Evolutionary conservation across 2,888 invertebrate species (phyloP).

Genomic region (Buathra laborator): DNA sequence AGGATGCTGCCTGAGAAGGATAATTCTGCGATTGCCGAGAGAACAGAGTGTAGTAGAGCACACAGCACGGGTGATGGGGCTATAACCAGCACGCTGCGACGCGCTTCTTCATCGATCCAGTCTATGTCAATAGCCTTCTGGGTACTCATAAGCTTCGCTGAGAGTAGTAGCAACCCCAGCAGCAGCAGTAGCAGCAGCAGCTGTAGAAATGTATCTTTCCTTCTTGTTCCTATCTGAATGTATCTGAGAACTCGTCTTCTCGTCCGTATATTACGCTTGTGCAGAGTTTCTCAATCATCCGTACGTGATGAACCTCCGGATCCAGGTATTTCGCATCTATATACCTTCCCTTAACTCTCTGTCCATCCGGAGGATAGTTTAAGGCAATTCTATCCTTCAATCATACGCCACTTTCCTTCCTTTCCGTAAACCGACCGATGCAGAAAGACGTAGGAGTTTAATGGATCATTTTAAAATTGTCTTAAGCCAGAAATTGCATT

Average conservation of each 20-base stretch:
- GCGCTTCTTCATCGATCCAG: conserved; percentile 66
- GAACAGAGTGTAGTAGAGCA: conserved; percentile 44
- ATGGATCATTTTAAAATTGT: neutral
- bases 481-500: neutral
- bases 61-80: conserved; percentile 35
- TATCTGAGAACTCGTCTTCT: conserved; percentile 44
- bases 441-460: neutral
- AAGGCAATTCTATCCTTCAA: neutral
- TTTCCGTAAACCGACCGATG: neutral
- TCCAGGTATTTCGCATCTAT: conserved; percentile 49
- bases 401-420: neutral
- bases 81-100: conserved; percentile 63
- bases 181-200: conserved; percentile 41
- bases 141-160: conserved; percentile 62
- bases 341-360: conserved; percentile 1
- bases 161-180: conserved; percentile 53
- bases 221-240: conserved; percentile 49
- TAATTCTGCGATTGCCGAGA: conserved; percentile 52
- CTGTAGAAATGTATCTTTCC: conserved; percentile 47
- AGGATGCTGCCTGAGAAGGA: conserved; percentile 28
- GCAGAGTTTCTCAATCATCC: conserved; percentile 58
- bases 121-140: conserved; percentile 62
- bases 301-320: conserved; percentile 48
- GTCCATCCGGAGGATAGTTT: neutral
- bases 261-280: conserved; percentile 44